Evolutionary conservation across 1,140 invertebrate genomes (phyloP).

Genomic region (Aphelinus atriplicis): DNA sequence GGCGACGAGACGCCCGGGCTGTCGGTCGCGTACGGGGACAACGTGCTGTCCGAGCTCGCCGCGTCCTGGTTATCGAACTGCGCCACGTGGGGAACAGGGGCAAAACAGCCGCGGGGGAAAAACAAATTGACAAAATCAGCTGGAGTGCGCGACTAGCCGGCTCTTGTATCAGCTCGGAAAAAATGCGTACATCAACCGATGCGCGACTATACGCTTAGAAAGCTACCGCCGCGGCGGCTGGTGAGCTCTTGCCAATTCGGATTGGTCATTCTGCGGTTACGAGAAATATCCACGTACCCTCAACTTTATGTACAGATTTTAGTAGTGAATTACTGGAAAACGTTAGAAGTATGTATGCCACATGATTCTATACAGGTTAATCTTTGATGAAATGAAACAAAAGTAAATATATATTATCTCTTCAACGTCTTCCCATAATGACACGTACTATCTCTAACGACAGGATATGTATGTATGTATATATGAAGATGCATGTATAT

Average conservation of each 20-base stretch:
- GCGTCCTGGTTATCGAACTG: slow-evolving; percentile 36
- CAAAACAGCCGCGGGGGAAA: too few relatives aligned
- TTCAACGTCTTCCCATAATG: slow-evolving; percentile 6
- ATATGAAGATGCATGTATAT: neutral
- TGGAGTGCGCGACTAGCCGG: too few relatives aligned
- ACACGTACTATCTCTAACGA: too few relatives aligned
- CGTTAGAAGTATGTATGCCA: slow-evolving; percentile 1
- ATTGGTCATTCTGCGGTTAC: too few relatives aligned
- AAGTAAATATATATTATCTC: neutral
- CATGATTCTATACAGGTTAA: slow-evolving; percentile 6
- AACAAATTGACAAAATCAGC: too few relatives aligned
- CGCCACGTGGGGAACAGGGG: too few relatives aligned
- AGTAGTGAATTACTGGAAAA: slow-evolving; percentile 26
- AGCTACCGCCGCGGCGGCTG: too few relatives aligned
- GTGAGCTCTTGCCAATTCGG: too few relatives aligned
- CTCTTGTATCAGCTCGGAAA: too few relatives aligned
- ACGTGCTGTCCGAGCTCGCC: slow-evolving; percentile 56
- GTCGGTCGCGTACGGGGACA: slow-evolving; percentile 55
- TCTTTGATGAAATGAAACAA: too few relatives aligned
- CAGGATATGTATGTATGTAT: neutral
- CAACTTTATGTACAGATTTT: neutral
- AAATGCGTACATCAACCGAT: too few relatives aligned
- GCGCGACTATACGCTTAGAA: too few relatives aligned
- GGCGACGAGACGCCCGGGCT: slow-evolving; percentile 46
- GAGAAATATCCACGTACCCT: neutral